Evolutionary conservation across 2,888 invertebrate species (phyloP), one percentile per base, ranked within the genome.

Genomic region (Ichneumon xanthorius): DNA sequence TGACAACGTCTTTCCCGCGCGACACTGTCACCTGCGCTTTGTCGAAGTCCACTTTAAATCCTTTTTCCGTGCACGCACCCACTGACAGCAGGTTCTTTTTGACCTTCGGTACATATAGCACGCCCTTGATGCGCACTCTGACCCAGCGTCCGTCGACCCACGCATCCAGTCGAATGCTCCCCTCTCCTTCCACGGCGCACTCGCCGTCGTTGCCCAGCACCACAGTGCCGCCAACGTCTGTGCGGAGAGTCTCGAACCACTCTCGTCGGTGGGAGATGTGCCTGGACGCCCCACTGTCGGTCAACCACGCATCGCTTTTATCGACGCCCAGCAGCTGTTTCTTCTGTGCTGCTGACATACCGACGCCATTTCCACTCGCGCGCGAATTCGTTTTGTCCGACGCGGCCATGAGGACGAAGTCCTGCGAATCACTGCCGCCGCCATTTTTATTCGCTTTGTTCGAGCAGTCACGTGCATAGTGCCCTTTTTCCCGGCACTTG

Each of bases 21-120:
- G 19, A 58, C 0, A 81, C 22, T 33, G 45, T 67, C 14, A 81
- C 85, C 4, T 4, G 6, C 0, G 9, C 1, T 5, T 55, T 5
- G 16, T 45, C 33, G 61, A 85, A 81, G 1, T 33, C 19, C 16
- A 85, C 68, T 4, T 67, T 37, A 16, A n/a, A 73, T 0, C 78
- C 78, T 33, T 73, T 71, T 37, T 30, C n/a, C 0, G 85, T 78
- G 63, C 85, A 81, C 71, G 45, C 33, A 1, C 76, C 81, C 14
- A 88, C 70, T 11, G 88, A 87, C 53, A 88, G 86, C 19, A 88
- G 75, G 71, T 88, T 88, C 75, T 87, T 83, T 50, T 61, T 73
- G 0, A 86, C 48, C 22, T 80, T 72, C 40, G 87, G 86, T 11
- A 87, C 87, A 58, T 85, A 86, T 68, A 86, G 70, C 1, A 88